Base-by-base conservation (phyloP, 2,888 invertebrate genomes). In the Watsonalla binaria region DNA sequence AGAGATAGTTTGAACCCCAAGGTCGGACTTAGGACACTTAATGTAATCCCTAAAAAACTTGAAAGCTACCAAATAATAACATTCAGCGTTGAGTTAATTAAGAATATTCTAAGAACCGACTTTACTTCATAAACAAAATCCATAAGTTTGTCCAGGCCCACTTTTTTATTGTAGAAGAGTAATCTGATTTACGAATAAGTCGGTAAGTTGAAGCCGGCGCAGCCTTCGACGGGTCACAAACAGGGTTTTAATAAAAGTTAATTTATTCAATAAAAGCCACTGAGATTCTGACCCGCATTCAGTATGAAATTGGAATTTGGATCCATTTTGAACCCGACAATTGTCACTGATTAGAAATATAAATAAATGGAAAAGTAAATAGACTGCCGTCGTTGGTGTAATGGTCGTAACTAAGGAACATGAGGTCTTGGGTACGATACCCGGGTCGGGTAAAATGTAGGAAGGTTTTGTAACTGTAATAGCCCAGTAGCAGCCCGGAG, bases 211-310 rank as follows among this genome's bases (percentile, higher is more conserved):
- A 68, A 65, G 63, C 66, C 50, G 61, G 63, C 63, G 65, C 69
- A 67, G 60, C 70, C 61, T 60, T 64, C 67, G 55, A 49, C 55
- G 69, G 74, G 72, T 78, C 79, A 78, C 80, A 83, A 85, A 82
- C 84, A 82, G 80, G 76, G 78, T 81, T 85, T 85, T 84, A 84
- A 86, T 86, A 84, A 84, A 84, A 86, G 80, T 81, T 84, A 86
- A 86, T 86, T 84, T 86, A 86, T 86, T 85, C 85, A 82, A 86
- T 86, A 86, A 86, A 79, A 80, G 73, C 72, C 62, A 73, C 73
- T 65, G 80, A 74, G 74, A 74, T 72, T 76, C 73, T 72, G 73
- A 72, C 59, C 59, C 60, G 62, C 61, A 63, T 68, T 68, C 56
- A 63, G 58, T 67, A 65, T 68, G 61, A 70, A 72, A 72, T 72